Evolutionary conservation across 2,113 vertebrate genomes (phyloP).

Genomic region (Carassius gibelio): DNA sequence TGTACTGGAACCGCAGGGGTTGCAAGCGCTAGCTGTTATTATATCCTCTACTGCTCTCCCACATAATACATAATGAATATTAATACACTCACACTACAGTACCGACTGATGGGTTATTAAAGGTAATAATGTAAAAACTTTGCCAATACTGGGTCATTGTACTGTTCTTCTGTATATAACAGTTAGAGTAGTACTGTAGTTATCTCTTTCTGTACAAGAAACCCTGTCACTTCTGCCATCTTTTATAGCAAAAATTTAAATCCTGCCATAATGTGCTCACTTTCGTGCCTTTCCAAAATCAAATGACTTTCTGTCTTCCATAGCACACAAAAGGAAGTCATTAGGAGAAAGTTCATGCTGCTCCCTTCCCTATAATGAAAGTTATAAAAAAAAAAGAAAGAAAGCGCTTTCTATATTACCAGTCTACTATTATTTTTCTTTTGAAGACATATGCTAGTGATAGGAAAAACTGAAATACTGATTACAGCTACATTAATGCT

Average conservation of each 20-base stretch:
- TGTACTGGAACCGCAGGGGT: slow-evolving; percentile 41
- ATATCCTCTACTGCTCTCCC: slow-evolving; percentile 68
- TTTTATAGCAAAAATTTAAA: not conserved
- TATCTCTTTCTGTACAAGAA: not conserved
- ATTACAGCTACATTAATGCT: slow-evolving; percentile 48
- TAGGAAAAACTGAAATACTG: no score
- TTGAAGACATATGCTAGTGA: no score
- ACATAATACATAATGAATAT: slow-evolving; percentile 71
- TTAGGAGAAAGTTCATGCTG: not conserved
- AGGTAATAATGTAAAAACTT: slow-evolving; percentile 36
- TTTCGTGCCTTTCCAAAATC: not conserved
- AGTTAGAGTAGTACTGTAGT: not conserved
- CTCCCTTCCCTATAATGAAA: not conserved
- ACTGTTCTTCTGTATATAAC: slow-evolving; percentile 4
- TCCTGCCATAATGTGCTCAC: not conserved
- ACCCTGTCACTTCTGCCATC: not conserved
- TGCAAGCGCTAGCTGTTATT: slow-evolving; percentile 70
- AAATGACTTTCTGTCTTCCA: not conserved
- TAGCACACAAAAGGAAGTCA: not conserved
- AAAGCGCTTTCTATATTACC: no score
- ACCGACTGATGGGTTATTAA: slow-evolving; percentile 62
- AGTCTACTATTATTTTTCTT: no score
- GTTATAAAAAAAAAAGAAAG: not conserved
- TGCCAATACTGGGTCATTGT: slow-evolving; percentile 15
- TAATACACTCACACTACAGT: slow-evolving; percentile 68